These are phyloP conservation scores for Poeciliopsis retropinna DNA, from an alignment of 2,113 vertebrate genomes.

Conservation along the genomic window DNA sequence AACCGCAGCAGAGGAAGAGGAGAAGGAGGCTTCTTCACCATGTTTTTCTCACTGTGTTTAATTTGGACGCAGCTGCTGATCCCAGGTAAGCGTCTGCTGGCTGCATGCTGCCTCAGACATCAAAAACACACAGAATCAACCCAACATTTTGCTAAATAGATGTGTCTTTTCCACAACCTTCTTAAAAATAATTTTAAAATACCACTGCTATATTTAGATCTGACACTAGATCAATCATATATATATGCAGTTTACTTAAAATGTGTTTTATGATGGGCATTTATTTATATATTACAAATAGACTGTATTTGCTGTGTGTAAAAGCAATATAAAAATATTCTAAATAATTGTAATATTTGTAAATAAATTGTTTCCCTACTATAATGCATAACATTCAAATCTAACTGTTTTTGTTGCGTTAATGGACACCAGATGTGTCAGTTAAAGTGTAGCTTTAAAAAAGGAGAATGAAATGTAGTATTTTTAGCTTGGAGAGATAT, in stretches of 20 bases:
- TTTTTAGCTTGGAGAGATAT: background rate
- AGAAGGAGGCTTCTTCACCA: slow-evolving; percentile 20
- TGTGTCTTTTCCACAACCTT: background rate
- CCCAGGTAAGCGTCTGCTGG: slow-evolving; percentile 49
- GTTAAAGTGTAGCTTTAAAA: background rate
- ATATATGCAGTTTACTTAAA: background rate
- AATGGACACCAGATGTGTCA: background rate
- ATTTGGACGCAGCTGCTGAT: slow-evolving; percentile 61
- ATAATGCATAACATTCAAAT: background rate
- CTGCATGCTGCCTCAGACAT: background rate
- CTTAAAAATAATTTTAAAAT: background rate
- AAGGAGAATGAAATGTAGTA: background rate
- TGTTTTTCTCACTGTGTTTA: slow-evolving; percentile 26
- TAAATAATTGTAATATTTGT: background rate
- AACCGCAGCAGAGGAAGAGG: slow-evolving; percentile 10
- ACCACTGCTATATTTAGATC: background rate
- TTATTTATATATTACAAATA: too few relatives aligned
- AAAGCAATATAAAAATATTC: background rate
- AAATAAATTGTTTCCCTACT: background rate
- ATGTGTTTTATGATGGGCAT: too few relatives aligned
- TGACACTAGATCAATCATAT: background rate
- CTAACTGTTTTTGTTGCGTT: background rate
- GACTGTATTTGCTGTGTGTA: too few relatives aligned
- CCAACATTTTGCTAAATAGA: too few relatives aligned
- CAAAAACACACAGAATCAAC: background rate